phyloP scores from a whole-genome alignment of 2,888 invertebrate species.

The Melikaiella ostensackeni region DNA sequence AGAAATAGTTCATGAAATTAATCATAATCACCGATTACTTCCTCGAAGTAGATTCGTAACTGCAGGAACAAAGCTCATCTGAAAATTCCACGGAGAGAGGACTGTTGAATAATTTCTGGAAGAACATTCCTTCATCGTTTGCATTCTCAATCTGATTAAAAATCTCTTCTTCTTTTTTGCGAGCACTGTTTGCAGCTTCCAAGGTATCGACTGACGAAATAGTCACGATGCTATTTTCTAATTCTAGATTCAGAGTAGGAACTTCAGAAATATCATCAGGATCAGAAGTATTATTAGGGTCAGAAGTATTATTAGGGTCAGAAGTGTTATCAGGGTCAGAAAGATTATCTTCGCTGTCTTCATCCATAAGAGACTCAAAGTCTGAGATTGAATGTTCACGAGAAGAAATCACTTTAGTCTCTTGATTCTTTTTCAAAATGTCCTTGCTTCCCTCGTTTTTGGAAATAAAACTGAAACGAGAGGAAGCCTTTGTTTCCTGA shows the following conservation, averaged over 20 bases:
- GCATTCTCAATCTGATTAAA: constrained; percentile 19
- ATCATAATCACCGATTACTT: neutral
- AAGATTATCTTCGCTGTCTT: neutral
- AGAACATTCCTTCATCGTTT: constrained; percentile 1
- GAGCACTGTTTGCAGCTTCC: neutral
- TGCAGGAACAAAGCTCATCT: constrained; percentile 3
- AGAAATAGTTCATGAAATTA: neutral
- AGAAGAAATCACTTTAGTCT: neutral
- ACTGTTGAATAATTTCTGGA: constrained; percentile 8
- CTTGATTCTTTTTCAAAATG: neutral
- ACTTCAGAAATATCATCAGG: neutral
- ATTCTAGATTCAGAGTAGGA: neutral
- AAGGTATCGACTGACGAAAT: constrained; percentile 11
- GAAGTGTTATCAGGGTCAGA: neutral
- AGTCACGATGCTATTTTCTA: neutral
- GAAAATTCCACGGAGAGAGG: constrained; percentile 19
- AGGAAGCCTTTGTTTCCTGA: neutral
- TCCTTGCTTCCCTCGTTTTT: neutral
- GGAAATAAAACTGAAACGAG: neutral
- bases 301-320: neutral
- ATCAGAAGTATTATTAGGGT: neutral
- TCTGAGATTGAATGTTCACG: neutral
- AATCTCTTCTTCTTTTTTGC: constrained; percentile 5
- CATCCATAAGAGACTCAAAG: constrained; percentile 6
- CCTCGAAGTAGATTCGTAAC: neutral